These are phyloP conservation scores for Graptemys geographica DNA, from an alignment of 2,797 vertebrate species.

Conservation along the genomic window DNA sequence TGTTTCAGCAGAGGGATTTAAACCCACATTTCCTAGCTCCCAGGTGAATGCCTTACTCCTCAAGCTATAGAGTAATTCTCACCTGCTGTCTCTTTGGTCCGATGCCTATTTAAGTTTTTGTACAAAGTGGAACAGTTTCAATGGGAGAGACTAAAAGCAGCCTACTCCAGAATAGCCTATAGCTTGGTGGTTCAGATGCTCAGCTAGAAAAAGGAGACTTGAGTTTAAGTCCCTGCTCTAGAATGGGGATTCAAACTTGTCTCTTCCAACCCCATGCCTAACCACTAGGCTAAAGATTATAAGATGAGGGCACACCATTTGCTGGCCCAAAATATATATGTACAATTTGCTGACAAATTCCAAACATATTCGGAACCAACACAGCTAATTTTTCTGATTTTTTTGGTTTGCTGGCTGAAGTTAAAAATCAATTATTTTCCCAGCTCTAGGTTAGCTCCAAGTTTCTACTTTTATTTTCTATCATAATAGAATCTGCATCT, in stretches of 20 bases:
- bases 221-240: background rate
- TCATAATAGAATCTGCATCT: background rate
- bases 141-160: background rate
- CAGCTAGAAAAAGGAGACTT: background rate
- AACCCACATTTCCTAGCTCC: background rate
- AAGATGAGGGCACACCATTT: background rate
- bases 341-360: background rate
- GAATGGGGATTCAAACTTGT: background rate
- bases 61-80: background rate
- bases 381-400: background rate
- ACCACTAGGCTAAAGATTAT: background rate
- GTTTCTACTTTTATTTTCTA: background rate
- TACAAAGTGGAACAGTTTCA: background rate
- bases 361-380: background rate
- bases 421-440: background rate
- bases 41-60: background rate
- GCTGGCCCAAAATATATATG: background rate
- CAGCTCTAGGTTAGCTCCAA: background rate
- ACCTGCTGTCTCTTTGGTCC: background rate
- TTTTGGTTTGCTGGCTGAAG: background rate
- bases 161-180: background rate
- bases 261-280: background rate
- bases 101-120: background rate
- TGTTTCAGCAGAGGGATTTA: background rate
- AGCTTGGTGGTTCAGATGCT: background rate